Base-by-base conservation (phyloP, 2,113 vertebrate species). In the Ceyx melanurus region DNA sequence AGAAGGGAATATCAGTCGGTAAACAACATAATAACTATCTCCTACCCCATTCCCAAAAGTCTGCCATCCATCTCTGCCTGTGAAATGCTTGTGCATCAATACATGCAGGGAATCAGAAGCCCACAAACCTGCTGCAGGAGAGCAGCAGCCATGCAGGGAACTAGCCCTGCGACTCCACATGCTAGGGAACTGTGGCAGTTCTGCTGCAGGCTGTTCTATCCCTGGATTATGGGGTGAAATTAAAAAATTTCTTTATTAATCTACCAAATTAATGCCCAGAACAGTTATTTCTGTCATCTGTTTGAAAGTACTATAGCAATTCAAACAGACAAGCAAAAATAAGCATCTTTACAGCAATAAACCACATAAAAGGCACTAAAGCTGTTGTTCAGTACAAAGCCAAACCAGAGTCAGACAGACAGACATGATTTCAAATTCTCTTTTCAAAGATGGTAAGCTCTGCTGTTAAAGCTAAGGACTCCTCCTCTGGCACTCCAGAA, bases 1-100 rank as follows among this genome's bases (percentile, higher is more conserved):
- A 85, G 85, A 81, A 92, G 37, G 72, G 73, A 82, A 68, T 54
- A 94, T 64, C 61, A 67, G 64, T 43, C 57, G 31, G 81, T 85
- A 92, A 95, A 91, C 91, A 61, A 22, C 29, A 29, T 31, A 40
- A 82, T 4, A 79, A 45, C 74, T 43, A 46, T 26, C 45, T 67
- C 53, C 35, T 54, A 87, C 23, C 20, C 50, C 21, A 33, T 33
- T 35, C 85, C 64, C 73, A 64, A n/a, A 74, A 87, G 26, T 29
- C 48, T 83, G 67, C 17, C 74, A 89, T 93, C 67, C 54, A 26
- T 57, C 74, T 86, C 78, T 73, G 57, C 33, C 45, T 43, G 3
- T 17, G 40, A 76, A 65, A 88, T 8, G 9, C 2, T 74, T 13
- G 61, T 78, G 67, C 68, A 31, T 3, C 5, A 37, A 66, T 37